These are phyloP conservation scores for Megaceryle alcyon DNA, from an alignment of 2,797 vertebrate genomes.

Conservation along the genomic window DNA sequence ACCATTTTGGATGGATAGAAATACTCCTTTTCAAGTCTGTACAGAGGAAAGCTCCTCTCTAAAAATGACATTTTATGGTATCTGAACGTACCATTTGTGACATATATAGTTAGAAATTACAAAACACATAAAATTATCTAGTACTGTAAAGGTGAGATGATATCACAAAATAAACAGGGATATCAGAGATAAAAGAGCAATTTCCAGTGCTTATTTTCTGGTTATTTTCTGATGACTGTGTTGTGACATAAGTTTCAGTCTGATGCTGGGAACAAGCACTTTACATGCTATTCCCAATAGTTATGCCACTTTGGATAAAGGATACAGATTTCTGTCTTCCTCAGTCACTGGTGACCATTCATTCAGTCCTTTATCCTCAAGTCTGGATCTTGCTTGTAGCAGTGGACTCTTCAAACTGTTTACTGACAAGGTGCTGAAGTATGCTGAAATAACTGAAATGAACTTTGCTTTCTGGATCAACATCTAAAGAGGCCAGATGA, in stretches of 20 bases:
- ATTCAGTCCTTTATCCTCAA: neutral
- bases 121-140: neutral
- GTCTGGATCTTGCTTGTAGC: neutral
- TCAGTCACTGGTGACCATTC: neutral
- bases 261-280: neutral
- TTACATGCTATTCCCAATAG: neutral
- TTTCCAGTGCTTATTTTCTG: neutral
- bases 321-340: neutral
- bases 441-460: neutral
- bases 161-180: neutral
- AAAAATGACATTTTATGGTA: neutral
- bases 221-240: neutral
- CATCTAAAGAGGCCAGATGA: neutral
- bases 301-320: neutral
- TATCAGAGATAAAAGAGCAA: neutral
- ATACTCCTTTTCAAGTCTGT: neutral
- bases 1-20: neutral
- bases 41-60: neutral
- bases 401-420: neutral
- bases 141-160: neutral
- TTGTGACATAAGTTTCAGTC: neutral
- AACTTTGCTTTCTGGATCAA: conserved; percentile 15
- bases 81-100: neutral
- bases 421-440: neutral
- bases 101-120: neutral